These are phyloP conservation scores for Drosophila falleni DNA, from an alignment of 2,888 invertebrate species.

Conservation along the genomic window DNA sequence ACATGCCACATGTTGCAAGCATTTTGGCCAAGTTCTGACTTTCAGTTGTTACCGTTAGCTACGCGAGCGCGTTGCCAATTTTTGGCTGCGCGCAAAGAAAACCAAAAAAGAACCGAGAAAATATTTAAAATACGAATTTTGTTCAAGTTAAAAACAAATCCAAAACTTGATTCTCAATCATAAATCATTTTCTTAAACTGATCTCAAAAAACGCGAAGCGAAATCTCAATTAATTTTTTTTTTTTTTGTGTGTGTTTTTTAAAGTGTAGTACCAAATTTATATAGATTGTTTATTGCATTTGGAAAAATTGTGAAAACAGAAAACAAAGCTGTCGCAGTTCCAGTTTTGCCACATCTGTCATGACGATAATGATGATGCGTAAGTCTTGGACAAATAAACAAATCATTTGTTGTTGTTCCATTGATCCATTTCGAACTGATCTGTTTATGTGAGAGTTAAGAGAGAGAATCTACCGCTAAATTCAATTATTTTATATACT, in stretches of 20 bases:
- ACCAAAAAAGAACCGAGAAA: not conserved
- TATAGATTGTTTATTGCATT: slow-evolving; percentile 36
- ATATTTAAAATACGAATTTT: slow-evolving; percentile 2
- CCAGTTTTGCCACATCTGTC: slow-evolving; percentile 37
- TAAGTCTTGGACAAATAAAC: slow-evolving; percentile 53
- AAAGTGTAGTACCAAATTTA: slow-evolving; percentile 23
- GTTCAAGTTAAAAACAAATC: not conserved
- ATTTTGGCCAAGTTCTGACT: slow-evolving; percentile 17
- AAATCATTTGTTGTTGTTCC: slow-evolving; percentile 4
- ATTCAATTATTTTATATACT: slow-evolving; percentile 48
- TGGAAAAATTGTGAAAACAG: slow-evolving; percentile 1
- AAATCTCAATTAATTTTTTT: not conserved
- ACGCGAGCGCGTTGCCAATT: slow-evolving; percentile 57
- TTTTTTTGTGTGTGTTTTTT: slow-evolving; percentile 2
- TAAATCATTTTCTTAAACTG: not conserved
- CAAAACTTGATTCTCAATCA: not conserved
- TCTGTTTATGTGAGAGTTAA: slow-evolving; percentile 26
- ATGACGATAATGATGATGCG: slow-evolving; percentile 41
- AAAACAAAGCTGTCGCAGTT: slow-evolving; percentile 4
- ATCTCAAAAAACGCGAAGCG: slow-evolving; percentile 7
- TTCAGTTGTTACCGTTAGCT: slow-evolving; percentile 76
- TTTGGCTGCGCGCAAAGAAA: slow-evolving; percentile 49
- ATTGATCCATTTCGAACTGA: not conserved
- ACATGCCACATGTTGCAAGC: slow-evolving; percentile 74
- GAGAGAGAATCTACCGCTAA: not conserved